Base-by-base conservation (phyloP, 2,888 invertebrate species). In the Chorisops tibialis region DNA sequence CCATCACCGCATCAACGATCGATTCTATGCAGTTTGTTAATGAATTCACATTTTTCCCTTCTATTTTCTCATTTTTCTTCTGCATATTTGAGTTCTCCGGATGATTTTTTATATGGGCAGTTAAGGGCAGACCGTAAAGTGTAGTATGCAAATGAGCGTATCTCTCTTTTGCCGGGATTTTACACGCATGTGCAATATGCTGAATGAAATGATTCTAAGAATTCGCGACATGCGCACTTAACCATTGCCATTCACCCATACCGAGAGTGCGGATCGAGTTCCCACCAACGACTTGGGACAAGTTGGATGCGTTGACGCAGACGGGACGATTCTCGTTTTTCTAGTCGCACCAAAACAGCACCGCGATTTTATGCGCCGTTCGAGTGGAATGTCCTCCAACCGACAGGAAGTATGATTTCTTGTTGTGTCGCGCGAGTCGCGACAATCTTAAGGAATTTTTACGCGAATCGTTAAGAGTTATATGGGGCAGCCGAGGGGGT, bases 121-220 rank as follows among this genome's bases (percentile, higher is more conserved):
- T 24, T 19, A 54, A 54, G 54, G 22, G 24, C 54, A 30, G 41
- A 54, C 24, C 43, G 22, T 54, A 54, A 54, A 54, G 54, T 54
- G 54, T 54, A 41, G 43, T 54, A 54, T 54, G 54, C 54, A 54
- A 54, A 54, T 54, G 54, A 41, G 54, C 41, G 43, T 54, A 22
- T 18, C 39, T 41, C 43, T 43, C 24, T 12, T 11, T 24, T 54
- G 43, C 54, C 22, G 41, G 43, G 43, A 54, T 54, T 54, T 54
- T 22, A 43, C 43, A 54, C 54, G 54, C 54, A 54, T 54, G 54
- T 54, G 41, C 54, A 54, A 43, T 43, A 54, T 54, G 54, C 41
- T 54, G 54, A 54, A 54, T 54, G 54, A 54, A 54, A 54, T 41
- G n/a, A 54, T 54, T 54, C 54, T 41, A 54, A 41, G 54, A 54